Conservation (phyloP, 2,888 invertebrate species). For the Caenorhabditis angaria region DNA sequence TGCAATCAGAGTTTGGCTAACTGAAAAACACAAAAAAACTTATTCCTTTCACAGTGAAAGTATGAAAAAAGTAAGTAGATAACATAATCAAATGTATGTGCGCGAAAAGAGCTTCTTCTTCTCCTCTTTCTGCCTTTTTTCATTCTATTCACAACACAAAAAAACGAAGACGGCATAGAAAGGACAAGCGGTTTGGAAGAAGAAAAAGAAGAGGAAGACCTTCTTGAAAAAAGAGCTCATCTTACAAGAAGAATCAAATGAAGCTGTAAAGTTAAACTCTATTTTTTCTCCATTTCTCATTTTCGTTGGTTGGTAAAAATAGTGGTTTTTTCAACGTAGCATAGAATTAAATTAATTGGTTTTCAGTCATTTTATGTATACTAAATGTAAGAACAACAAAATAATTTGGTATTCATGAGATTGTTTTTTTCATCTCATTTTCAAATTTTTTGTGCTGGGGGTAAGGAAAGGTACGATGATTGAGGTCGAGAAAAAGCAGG, state of each 20-base stretch:
- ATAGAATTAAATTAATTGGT: not conserved
- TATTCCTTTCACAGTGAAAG: not conserved
- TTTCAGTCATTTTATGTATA: too few relatives aligned
- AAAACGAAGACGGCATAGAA: constrained; percentile 7
- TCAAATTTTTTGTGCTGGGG: not conserved
- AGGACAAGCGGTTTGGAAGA: constrained; percentile 20
- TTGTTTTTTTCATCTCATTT: not conserved
- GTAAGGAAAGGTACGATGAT: not conserved
- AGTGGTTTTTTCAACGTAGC: not conserved
- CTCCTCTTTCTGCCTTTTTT: not conserved
- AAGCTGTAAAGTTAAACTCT: constrained; percentile 3
- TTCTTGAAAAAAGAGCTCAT: constrained; percentile 15
- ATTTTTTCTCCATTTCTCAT: not conserved
- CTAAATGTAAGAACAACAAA: not conserved
- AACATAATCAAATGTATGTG: constrained; percentile 41
- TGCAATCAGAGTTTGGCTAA: too few relatives aligned
- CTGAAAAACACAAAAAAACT: too few relatives aligned
- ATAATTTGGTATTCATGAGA: not conserved
- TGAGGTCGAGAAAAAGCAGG: not conserved
- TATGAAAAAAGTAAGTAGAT: constrained; percentile 23
- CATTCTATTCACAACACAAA: constrained; percentile 14
- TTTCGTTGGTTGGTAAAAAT: not conserved
- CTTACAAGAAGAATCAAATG: constrained; percentile 23
- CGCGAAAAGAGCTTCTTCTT: constrained; percentile 3
- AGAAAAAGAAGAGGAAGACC: too few relatives aligned